Percentiles rank a stretch among this genome's conserved stretches.
Evolutionary conservation across 1,140 invertebrate genomes (phyloP).

Genomic region (Drosophila neocordata): DNA sequence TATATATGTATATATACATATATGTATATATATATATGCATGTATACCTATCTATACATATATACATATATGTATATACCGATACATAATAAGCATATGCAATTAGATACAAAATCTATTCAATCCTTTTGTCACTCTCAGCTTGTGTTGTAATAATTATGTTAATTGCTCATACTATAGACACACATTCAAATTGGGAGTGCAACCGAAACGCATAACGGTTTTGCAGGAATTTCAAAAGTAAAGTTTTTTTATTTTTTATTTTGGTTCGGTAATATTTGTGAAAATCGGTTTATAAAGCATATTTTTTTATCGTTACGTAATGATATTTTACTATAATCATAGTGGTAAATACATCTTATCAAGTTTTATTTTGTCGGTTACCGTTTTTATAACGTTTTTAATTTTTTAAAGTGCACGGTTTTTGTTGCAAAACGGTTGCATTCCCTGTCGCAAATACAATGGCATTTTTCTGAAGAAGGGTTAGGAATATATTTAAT

Average conservation of each 20-base stretch:
- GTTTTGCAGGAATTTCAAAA: not conserved
- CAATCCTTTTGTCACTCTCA: not conserved
- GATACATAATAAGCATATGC: constrained; percentile 6
- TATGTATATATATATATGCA: not conserved
- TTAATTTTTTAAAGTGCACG: not conserved
- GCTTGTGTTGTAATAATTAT: constrained; percentile 4
- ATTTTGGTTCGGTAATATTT: too few relatives aligned
- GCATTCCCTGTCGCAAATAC: not conserved
- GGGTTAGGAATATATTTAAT: not conserved
- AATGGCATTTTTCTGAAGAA: not conserved
- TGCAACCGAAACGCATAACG: not conserved
- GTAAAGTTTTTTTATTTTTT: too few relatives aligned
- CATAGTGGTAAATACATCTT: not conserved
- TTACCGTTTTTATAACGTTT: not conserved
- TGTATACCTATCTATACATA: not conserved
- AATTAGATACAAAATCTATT: constrained; percentile 1
- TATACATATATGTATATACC: not conserved
- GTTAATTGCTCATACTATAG: not conserved
- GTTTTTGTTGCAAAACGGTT: not conserved
- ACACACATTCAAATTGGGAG: not conserved
- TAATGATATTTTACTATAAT: not conserved
- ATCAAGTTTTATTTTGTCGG: not conserved
- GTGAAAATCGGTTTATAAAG: too few relatives aligned
- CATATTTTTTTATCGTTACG: too few relatives aligned
- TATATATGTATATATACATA: not conserved